Percentiles rank a stretch among this genome's conserved stretches.
Conservation (phyloP, 2,797 vertebrate species). For the Bufotes viridis region DNA sequence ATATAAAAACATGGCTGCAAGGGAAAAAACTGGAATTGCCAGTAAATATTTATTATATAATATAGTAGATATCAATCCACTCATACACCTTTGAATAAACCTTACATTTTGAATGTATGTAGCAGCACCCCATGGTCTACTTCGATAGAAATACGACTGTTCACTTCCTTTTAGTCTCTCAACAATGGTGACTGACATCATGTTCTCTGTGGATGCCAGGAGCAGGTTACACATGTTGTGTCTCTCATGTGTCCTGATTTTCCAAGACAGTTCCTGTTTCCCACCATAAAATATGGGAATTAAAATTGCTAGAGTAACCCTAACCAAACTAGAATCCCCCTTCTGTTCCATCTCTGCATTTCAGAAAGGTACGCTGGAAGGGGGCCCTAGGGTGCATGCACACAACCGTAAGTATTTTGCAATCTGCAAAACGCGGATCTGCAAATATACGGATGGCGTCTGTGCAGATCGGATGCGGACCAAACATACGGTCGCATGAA, state of each 20-base stretch:
- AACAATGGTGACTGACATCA: constrained; percentile 18
- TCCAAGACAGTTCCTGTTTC: constrained; percentile 16
- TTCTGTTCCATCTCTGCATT: background rate
- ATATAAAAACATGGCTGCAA: background rate
- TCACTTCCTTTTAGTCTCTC: background rate
- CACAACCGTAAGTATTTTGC: too few species aligned
- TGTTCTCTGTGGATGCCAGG: background rate
- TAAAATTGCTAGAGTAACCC: background rate
- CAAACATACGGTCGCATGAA: too few species aligned
- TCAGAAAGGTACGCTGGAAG: background rate
- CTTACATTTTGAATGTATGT: background rate
- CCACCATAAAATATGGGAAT: constrained; percentile 13
- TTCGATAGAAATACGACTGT: constrained; percentile 4
- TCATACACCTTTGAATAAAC: background rate
- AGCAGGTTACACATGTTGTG: constrained; percentile 6
- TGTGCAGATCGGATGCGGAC: too few species aligned
- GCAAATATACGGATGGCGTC: too few species aligned
- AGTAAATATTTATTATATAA: background rate
- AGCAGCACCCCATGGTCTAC: constrained; percentile 16
- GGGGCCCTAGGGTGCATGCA: background rate
- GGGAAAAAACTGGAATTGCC: background rate
- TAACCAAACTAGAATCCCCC: background rate
- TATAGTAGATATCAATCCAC: background rate
- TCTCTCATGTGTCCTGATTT: constrained; percentile 14
- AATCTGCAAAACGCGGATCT: too few species aligned